These are phyloP conservation scores for Carpatolechia fugitivella DNA, from an alignment of 2,888 invertebrate species.

Conservation along the genomic window DNA sequence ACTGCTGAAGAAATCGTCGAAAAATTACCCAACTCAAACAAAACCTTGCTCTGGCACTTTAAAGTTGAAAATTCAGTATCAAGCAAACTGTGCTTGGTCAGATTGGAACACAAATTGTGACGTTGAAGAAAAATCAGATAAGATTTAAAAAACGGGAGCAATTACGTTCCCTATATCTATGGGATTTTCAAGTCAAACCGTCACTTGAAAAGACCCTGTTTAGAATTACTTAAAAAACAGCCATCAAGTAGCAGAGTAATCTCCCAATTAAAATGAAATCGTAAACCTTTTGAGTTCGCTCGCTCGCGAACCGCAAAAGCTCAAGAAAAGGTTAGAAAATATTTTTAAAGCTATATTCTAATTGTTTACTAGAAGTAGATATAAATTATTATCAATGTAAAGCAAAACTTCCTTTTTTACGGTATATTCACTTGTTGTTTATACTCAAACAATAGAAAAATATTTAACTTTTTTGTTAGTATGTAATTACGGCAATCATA, in stretches of 20 bases:
- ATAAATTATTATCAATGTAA: no score
- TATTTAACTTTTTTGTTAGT: no score
- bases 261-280: conserved; percentile 66
- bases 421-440: no score
- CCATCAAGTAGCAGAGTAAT: conserved; percentile 59
- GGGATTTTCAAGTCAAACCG: conserved; percentile 43
- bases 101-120: conserved; percentile 35
- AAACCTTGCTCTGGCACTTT: not conserved
- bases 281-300: not conserved
- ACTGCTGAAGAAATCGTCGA: conserved; percentile 28
- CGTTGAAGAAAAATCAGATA: conserved; percentile 66
- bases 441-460: no score
- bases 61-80: conserved; percentile 34
- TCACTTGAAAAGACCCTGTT: conserved; percentile 42
- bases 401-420: no score
- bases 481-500: no score
- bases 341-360: no score
- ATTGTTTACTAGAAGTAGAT: no score
- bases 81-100: conserved; percentile 39
- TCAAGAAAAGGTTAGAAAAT: no score
- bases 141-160: conserved; percentile 72
- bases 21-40: conserved; percentile 6
- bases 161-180: conserved; percentile 68
- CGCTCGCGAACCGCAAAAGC: no score
- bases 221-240: conserved; percentile 51